A percentile compares a stretch with the other conserved stretches of the same genome.
Conservation (phyloP, 1,140 invertebrate genomes). For the Caenorhabditis brenneri region DNA sequence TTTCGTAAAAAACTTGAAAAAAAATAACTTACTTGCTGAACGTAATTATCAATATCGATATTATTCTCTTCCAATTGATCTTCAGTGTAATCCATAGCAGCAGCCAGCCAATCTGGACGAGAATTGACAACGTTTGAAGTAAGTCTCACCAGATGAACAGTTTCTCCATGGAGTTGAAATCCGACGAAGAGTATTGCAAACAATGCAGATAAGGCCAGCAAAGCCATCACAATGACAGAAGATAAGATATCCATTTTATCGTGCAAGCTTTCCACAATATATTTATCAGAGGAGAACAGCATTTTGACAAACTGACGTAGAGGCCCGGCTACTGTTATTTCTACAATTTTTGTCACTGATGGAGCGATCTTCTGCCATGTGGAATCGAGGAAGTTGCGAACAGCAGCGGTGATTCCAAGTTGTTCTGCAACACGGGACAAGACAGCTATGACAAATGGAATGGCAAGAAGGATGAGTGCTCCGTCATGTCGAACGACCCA, state of each 20-base stretch:
- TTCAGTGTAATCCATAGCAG: slow-evolving; percentile 68
- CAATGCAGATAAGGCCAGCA: slow-evolving; percentile 72
- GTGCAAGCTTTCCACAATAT: slow-evolving; percentile 71
- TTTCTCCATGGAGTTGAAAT: slow-evolving; percentile 87
- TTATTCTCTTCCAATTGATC: slow-evolving; percentile 65
- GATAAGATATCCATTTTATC: slow-evolving; percentile 73
- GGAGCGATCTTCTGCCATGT: slow-evolving; percentile 60
- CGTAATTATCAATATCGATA: slow-evolving; percentile 68
- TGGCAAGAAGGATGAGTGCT: slow-evolving; percentile 77
- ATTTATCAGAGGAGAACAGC: slow-evolving; percentile 76
- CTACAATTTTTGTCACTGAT: slow-evolving; percentile 54
- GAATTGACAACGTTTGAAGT: slow-evolving; percentile 81
- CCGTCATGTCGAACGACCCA: slow-evolving; percentile 79
- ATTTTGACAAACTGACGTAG: slow-evolving; percentile 73
- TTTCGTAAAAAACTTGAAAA: neutral
- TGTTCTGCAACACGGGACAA: slow-evolving; percentile 73
- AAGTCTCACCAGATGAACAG: slow-evolving; percentile 87
- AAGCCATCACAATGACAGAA: slow-evolving; percentile 73
- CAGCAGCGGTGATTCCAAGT: slow-evolving; percentile 69
- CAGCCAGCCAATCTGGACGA: slow-evolving; percentile 67
- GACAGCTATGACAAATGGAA: slow-evolving; percentile 77
- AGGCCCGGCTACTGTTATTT: slow-evolving; percentile 74
- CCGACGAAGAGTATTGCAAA: slow-evolving; percentile 72
- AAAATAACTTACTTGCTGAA: slow-evolving; percentile 62
- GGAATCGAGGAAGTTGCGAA: slow-evolving; percentile 66